A percentile compares a stretch with the other conserved stretches of the same genome.
phyloP scores from a whole-genome alignment of 1,140 invertebrate genomes.

The Drosophila yakuba region DNA sequence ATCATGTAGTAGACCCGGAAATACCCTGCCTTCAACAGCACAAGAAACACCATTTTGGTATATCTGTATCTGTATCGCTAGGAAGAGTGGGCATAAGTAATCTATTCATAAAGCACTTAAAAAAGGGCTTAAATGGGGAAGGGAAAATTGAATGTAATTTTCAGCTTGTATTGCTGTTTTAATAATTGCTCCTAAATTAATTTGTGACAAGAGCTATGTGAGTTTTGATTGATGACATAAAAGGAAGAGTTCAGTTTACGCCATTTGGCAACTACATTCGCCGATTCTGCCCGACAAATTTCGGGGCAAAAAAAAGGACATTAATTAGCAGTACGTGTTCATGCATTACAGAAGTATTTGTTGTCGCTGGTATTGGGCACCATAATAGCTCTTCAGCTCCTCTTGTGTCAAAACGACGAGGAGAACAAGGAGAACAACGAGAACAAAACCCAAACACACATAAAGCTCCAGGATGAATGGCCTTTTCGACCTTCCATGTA shows the following conservation, averaged over 20 bases:
- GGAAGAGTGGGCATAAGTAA: too few species aligned
- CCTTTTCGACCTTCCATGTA: constrained; percentile 13
- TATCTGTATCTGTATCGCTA: too few species aligned
- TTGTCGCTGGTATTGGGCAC: constrained; percentile 45
- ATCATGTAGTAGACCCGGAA: neutral
- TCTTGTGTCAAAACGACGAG: constrained; percentile 24
- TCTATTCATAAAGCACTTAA: too few species aligned
- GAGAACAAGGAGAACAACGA: constrained; percentile 4
- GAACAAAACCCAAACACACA: constrained; percentile 38
- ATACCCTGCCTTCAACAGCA: constrained; percentile 18
- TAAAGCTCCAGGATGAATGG: constrained; percentile 69
- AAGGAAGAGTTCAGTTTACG: neutral
- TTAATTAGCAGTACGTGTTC: constrained; percentile 77
- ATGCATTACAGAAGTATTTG: constrained; percentile 72
- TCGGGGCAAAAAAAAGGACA: constrained; percentile 59
- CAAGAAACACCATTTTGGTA: neutral
- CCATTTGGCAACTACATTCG: constrained; percentile 33
- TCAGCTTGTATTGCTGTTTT: too few species aligned
- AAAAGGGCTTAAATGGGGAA: too few species aligned
- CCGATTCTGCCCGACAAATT: constrained; percentile 50
- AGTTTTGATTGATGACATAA: neutral
- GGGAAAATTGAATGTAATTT: too few species aligned
- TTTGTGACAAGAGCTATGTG: neutral
- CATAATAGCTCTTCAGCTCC: constrained; percentile 57
- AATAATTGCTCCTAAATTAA: neutral